A percentile compares a stretch with the other conserved stretches of the same genome.
Conservation (phyloP, 2,797 vertebrate genomes). For the Pseudomugil tenellus region DNA sequence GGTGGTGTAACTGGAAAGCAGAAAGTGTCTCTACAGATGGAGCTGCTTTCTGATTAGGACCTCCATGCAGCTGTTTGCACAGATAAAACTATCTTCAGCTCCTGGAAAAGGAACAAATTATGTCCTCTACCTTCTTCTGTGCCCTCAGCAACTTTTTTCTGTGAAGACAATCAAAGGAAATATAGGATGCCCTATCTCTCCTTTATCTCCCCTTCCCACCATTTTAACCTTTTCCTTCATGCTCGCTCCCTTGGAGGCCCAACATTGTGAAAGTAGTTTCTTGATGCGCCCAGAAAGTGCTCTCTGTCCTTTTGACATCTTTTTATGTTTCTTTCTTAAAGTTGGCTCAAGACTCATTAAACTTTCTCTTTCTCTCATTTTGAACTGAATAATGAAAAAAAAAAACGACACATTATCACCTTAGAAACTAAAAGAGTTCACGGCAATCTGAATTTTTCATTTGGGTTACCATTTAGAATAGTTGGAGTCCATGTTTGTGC, state of each 20-base stretch:
- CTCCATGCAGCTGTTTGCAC: slow-evolving; percentile 56
- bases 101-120: slow-evolving; percentile 57
- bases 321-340: slow-evolving; percentile 12
- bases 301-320: slow-evolving; percentile 34
- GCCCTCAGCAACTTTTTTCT: slow-evolving; percentile 1
- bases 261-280: slow-evolving; percentile 15
- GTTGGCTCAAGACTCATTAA: slow-evolving; percentile 14
- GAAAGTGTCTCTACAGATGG: slow-evolving; percentile 33
- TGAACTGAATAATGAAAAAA: neutral
- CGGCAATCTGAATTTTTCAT: neutral
- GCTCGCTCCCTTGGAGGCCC: slow-evolving; percentile 18
- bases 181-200: slow-evolving; percentile 49
- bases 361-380: slow-evolving; percentile 5
- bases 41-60: slow-evolving; percentile 64
- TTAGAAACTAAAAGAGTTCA: neutral
- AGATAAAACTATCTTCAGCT: slow-evolving; percentile 68
- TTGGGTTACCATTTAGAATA: too few relatives aligned
- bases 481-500: too few relatives aligned
- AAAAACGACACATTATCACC: too few relatives aligned
- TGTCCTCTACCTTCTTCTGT: slow-evolving; percentile 45
- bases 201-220: slow-evolving; percentile 45
- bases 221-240: slow-evolving; percentile 42
- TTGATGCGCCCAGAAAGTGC: slow-evolving; percentile 29
- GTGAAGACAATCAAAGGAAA: slow-evolving; percentile 46
- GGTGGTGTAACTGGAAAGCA: slow-evolving; percentile 49